A percentile compares a stretch with the other conserved stretches of the same genome.
These are phyloP conservation scores for Oscheius sp. DNA, from an alignment of 2,888 invertebrate species.

Conservation along the genomic window DNA sequence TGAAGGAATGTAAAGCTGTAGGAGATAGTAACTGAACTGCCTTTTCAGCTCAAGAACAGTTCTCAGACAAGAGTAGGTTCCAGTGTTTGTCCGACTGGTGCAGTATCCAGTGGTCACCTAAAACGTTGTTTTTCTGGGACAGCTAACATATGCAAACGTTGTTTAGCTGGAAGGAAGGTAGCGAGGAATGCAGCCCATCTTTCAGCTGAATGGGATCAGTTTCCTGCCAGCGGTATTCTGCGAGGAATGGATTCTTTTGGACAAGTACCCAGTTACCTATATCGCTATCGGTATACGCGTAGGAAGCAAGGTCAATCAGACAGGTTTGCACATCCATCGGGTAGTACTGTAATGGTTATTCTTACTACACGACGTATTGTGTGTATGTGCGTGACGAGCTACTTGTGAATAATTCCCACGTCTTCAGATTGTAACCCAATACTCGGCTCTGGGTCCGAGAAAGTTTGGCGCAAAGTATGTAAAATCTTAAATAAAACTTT, in stretches of 20 bases:
- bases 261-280: conserved; percentile 78
- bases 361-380: too few species aligned
- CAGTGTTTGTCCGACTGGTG: conserved; percentile 95
- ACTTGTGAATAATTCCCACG: conserved; percentile 23
- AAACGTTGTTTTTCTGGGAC: conserved; percentile 4
- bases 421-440: conserved; percentile 30
- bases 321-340: conserved; percentile 95
- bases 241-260: background rate
- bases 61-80: conserved; percentile 95
- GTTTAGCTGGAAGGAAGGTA: conserved; percentile 83
- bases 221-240: conserved; percentile 89
- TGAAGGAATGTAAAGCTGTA: conserved; percentile 99
- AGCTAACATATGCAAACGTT: conserved; percentile 35
- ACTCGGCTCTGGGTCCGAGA: background rate
- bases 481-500: background rate
- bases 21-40: conserved; percentile 98
- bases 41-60: conserved; percentile 94
- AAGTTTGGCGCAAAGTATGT: conserved; percentile 29
- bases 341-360: conserved; percentile 59
- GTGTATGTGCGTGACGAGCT: background rate
- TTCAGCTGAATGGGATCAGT: conserved; percentile 91
- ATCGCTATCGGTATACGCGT: conserved; percentile 96
- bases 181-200: conserved; percentile 76
- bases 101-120: conserved; percentile 92
- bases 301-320: conserved; percentile 93